phyloP scores from a whole-genome alignment of 1,140 invertebrate species.

The Orchesella cincta region DNA sequence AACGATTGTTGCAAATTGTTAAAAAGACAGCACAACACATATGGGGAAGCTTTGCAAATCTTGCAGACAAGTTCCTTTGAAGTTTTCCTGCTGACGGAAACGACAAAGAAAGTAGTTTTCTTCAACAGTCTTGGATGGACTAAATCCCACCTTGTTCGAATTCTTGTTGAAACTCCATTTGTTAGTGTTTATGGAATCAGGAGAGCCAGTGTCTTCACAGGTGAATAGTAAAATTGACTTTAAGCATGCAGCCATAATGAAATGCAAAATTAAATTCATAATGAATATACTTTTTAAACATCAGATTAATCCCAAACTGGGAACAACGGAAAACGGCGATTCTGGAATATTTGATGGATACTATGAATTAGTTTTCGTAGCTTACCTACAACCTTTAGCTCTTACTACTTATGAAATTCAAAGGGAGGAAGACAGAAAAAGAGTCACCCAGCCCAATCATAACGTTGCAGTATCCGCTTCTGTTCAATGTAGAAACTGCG shows the following conservation, averaged over 20 bases:
- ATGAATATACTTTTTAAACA: constrained; percentile 48
- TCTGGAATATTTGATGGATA: neutral
- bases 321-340: neutral
- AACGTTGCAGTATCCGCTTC: neutral
- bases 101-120: neutral
- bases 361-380: constrained; percentile 11
- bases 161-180: constrained; percentile 70
- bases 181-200: constrained; percentile 71
- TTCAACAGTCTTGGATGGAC: constrained; percentile 66
- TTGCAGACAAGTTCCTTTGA: too few relatives aligned
- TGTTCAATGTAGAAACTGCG: neutral
- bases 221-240: constrained; percentile 64
- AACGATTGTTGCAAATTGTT: neutral
- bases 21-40: neutral
- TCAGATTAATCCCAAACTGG: constrained; percentile 11
- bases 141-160: constrained; percentile 72
- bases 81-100: neutral
- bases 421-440: constrained; percentile 48
- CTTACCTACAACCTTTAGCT: neutral
- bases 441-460: neutral
- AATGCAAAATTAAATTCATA: neutral
- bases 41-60: too few relatives aligned
- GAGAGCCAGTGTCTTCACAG: constrained; percentile 61
- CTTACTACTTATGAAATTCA: neutral
- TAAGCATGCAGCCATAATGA: constrained; percentile 52